phyloP scores from a whole-genome alignment of 2,113 vertebrate genomes.

The Capreolus pygargus region DNA sequence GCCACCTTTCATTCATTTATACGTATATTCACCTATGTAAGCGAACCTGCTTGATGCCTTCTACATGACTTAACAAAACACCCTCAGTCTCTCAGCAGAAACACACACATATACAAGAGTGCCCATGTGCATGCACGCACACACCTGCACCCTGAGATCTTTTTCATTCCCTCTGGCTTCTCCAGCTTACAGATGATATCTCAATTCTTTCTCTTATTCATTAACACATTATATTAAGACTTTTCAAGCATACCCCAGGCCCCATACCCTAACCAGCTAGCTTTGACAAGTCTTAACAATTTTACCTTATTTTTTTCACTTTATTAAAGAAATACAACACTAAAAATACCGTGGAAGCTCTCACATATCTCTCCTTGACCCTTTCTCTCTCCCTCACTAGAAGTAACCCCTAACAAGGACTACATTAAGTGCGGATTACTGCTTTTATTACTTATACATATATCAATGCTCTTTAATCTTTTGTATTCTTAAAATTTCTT shows the following conservation, averaged over 20 bases:
- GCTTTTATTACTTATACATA: neutral
- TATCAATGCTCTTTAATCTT: neutral
- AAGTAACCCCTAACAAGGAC: neutral
- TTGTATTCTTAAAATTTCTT: neutral
- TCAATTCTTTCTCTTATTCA: neutral
- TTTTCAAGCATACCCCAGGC: neutral
- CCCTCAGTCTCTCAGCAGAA: neutral
- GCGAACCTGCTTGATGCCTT: neutral
- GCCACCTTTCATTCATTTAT: neutral
- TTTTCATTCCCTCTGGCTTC: neutral
- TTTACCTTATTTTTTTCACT: neutral
- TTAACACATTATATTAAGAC: neutral
- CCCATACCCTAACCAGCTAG: neutral
- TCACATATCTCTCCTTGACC: neutral
- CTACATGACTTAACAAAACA: neutral
- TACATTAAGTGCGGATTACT: neutral
- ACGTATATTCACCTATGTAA: neutral
- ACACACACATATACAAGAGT: neutral
- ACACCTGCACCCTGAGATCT: neutral
- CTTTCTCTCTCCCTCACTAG: neutral
- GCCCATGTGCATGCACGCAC: rapidly evolving
- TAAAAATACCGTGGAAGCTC: neutral
- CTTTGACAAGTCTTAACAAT: neutral
- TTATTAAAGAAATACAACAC: neutral
- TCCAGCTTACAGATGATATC: neutral